phyloP scores from a whole-genome alignment of 2,113 vertebrate species.

The Pedionomus torquatus region DNA sequence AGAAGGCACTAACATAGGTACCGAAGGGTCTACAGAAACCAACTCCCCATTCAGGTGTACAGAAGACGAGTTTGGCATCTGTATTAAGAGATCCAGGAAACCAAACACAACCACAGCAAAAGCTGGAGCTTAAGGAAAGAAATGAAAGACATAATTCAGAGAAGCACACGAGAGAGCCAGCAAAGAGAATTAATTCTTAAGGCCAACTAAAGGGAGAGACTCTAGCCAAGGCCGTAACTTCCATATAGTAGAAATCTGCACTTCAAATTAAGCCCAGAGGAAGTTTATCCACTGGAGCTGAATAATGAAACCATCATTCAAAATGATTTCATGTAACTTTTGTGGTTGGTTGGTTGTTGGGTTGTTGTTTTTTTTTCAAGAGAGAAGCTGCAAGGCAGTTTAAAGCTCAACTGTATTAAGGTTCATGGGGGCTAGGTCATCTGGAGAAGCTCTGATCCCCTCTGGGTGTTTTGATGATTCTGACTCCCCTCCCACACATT shows the following conservation, averaged over 20 bases:
- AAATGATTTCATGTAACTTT: slow-evolving; percentile 31
- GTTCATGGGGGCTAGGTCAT: slow-evolving; percentile 5
- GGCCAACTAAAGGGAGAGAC: background rate
- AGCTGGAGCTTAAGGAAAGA: background rate
- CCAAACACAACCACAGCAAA: background rate
- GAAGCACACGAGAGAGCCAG: background rate
- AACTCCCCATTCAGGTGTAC: background rate
- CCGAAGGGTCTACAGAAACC: background rate
- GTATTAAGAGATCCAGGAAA: background rate
- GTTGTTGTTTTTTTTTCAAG: background rate
- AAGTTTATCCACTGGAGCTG: slow-evolving; percentile 40
- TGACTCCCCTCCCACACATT: background rate
- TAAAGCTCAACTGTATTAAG: slow-evolving; percentile 30
- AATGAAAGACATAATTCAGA: slow-evolving; percentile 25
- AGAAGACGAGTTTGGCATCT: background rate
- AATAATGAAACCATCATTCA: slow-evolving; percentile 55
- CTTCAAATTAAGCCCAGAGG: slow-evolving; percentile 39
- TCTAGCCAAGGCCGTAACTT: background rate
- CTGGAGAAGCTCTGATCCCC: slow-evolving; percentile 15
- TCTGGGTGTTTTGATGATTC: background rate
- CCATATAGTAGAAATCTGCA: background rate
- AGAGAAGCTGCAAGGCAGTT: slow-evolving; percentile 26
- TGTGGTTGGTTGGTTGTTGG: background rate
- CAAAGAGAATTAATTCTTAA: slow-evolving; percentile 31
- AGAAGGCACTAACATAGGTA: background rate